Percentiles rank a stretch among this genome's conserved stretches.
Conservation (phyloP, 1,140 invertebrate species). For the Aphis gossypii region DNA sequence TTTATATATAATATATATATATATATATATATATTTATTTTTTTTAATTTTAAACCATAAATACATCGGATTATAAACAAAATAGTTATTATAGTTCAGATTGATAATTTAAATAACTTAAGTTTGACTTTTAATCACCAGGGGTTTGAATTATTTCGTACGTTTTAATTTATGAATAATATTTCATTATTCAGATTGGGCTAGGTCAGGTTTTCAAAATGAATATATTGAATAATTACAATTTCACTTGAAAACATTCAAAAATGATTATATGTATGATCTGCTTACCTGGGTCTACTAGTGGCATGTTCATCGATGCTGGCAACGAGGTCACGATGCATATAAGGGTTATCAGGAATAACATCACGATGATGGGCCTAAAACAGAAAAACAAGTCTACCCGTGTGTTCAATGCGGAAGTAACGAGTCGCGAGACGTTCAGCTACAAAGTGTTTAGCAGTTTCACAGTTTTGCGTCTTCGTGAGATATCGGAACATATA, state of each 20-base stretch:
- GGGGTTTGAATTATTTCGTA: background rate
- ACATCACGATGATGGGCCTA: constrained; percentile 47
- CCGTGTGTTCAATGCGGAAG: constrained; percentile 17
- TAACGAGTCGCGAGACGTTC: constrained; percentile 4
- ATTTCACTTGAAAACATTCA: background rate
- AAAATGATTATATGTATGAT: background rate
- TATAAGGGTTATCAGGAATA: background rate
- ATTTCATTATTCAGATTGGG: background rate
- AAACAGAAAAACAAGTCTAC: constrained; percentile 37
- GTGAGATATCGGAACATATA: constrained; percentile 6
- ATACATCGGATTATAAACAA: background rate
- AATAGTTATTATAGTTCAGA: background rate
- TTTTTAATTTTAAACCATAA: too few species aligned
- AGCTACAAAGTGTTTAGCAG: background rate
- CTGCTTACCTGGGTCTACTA: constrained; percentile 59
- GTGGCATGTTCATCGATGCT: constrained; percentile 45
- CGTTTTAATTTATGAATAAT: background rate
- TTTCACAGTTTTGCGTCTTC: constrained; percentile 6
- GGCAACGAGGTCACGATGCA: constrained; percentile 52
- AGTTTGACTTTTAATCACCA: background rate
- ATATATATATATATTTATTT: too few species aligned
- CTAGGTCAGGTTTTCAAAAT: background rate
- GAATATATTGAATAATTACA: background rate
- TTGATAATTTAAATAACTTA: background rate
- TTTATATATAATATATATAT: background rate